Evolutionary conservation across 1,140 invertebrate species (phyloP), one percentile per base, ranked within the genome.

Genomic region (Musca domestica): DNA sequence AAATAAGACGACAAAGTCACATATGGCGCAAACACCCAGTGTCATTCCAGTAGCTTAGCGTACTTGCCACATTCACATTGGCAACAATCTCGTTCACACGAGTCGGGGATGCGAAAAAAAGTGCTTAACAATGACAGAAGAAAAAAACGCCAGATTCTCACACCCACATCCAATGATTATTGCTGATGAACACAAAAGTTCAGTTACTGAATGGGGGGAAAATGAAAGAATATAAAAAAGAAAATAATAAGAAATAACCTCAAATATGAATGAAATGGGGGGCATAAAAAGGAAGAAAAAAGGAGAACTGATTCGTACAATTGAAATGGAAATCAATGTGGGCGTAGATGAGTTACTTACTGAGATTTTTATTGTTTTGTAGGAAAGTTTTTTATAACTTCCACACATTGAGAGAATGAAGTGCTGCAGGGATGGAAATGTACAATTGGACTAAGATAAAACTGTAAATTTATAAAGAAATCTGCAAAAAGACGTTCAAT

Each of bases 291-390:
- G 15, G 19, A 47, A 23, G 64, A 64, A 49, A 51, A 61, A 17
- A 34, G 14, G 19, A 22, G 49, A 61, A n/a, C 30, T 25, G 10
- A 14, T 19, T 27, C 12, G 19, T 25, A 64, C 73, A 79, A 79
- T 79, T 79, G 71, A 79, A 76, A 79, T 79, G 74, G 75, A 77
- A 79, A 79, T 79, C 77, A 79, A 76, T 77, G 77, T 77, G 77
- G 77, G 77, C 75, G 77, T 79, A 74, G 74, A 79, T 77, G 75
- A 79, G 77, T 79, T 79, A 79, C 76, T 75, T 76, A 79, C 77
- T 79, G 71, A 47, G 56, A 48, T 64, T 66, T 69, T 69, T 66
- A 69, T 66, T 66, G 64, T 30, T 30, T 52, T 41, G 14, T 54
- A 65, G 58, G 23, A 47, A 58, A 58, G 20, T 61, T 67, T n/a